A percentile compares a stretch with the other conserved stretches of the same genome.
Evolutionary conservation across 2,797 vertebrate species (phyloP).

Genomic region (Eupleurogrammus muticus): DNA sequence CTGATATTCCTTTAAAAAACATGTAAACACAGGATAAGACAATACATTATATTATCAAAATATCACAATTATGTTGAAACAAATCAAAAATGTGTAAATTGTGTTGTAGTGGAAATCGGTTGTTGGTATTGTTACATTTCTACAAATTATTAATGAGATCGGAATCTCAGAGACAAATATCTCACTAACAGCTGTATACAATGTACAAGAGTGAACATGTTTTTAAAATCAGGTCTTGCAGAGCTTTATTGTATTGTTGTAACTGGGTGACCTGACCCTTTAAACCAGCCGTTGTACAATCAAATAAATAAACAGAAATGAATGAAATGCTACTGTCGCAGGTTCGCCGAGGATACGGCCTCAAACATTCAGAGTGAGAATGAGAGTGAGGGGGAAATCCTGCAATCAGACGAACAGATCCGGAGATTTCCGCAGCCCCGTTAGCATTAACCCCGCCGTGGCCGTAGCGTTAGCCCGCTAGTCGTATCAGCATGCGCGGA

Average conservation of each 20-base stretch:
- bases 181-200: no score
- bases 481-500: slow-evolving; percentile 72
- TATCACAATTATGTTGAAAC: no score
- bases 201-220: no score
- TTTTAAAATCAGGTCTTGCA: no score
- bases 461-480: slow-evolving; percentile 38
- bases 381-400: not conserved
- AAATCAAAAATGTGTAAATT: no score
- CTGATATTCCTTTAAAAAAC: no score
- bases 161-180: no score
- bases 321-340: not conserved
- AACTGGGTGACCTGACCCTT: not conserved
- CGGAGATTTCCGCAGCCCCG: not conserved
- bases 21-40: no score
- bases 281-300: not conserved
- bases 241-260: not conserved
- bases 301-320: not conserved
- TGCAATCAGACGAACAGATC: not conserved
- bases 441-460: slow-evolving; percentile 47
- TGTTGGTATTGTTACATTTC: no score
- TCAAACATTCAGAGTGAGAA: not conserved
- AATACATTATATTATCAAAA: no score
- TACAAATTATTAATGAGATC: no score
- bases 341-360: not conserved
- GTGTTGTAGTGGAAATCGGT: no score